phyloP scores from a whole-genome alignment of 1,140 invertebrate species.

The Portunus trituberculatus region DNA sequence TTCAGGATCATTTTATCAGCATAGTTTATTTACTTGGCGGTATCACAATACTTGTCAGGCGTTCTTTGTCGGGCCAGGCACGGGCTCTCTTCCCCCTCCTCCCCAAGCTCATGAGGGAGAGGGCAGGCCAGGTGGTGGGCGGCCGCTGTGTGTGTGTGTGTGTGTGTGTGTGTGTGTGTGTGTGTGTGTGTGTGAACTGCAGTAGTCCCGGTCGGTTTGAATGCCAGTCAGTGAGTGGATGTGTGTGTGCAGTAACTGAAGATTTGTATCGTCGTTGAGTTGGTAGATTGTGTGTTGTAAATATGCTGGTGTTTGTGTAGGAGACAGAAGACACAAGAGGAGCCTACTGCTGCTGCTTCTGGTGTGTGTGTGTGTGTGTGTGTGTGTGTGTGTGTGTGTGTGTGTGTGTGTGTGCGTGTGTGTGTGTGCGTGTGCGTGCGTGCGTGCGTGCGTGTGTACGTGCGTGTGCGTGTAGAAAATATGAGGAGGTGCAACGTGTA shows the following conservation, averaged over 20 bases:
- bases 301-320: too few relatives aligned
- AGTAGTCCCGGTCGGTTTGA: neutral
- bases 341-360: neutral
- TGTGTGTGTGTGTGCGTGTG: constrained; percentile 15
- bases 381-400: constrained; percentile 27
- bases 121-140: constrained; percentile 34
- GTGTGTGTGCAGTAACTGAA: too few relatives aligned
- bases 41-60: constrained; percentile 53
- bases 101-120: neutral
- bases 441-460: neutral
- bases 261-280: too few relatives aligned
- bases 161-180: constrained; percentile 24
- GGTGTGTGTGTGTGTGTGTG: constrained; percentile 1
- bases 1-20: constrained; percentile 53
- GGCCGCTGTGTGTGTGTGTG: constrained; percentile 26
- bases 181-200: neutral
- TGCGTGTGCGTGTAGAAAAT: too few relatives aligned
- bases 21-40: constrained; percentile 41
- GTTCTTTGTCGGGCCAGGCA: constrained; percentile 3
- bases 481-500: too few relatives aligned
- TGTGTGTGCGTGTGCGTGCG: neutral
- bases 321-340: too few relatives aligned
- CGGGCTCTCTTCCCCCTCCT: neutral
- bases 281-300: too few relatives aligned
- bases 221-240: neutral